A percentile compares a stretch with the other conserved stretches of the same genome.
Conservation (phyloP, 1,140 invertebrate species). For the Papilio polyxenes region DNA sequence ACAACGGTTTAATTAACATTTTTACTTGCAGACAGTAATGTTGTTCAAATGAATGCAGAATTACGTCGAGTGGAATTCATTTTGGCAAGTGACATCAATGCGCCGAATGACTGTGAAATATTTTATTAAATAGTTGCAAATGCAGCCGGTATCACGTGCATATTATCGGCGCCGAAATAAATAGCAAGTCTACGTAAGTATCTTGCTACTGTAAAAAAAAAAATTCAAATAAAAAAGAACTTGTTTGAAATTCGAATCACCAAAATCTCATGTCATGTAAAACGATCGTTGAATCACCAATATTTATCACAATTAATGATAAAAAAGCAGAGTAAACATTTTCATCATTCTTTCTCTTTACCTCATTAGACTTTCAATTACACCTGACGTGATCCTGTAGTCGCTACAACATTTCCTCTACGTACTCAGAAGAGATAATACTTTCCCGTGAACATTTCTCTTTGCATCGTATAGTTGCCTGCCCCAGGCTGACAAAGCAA, state of each 20-base stretch:
- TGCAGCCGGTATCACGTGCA: constrained; percentile 43
- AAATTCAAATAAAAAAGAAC: not conserved
- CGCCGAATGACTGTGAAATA: constrained; percentile 5
- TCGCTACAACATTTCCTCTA: constrained; percentile 30
- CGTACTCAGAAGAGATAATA: constrained; percentile 38
- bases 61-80: constrained; percentile 4
- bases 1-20: constrained; percentile 44
- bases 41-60: not conserved
- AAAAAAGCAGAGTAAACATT: too few species aligned
- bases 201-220: constrained; percentile 25
- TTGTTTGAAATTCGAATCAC: too few species aligned
- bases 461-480: constrained; percentile 51
- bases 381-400: constrained; percentile 1
- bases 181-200: constrained; percentile 42
- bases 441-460: constrained; percentile 44
- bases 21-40: constrained; percentile 12
- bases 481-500: constrained; percentile 57
- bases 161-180: constrained; percentile 47
- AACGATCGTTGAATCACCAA: too few species aligned
- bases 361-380: constrained; percentile 30
- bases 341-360: not conserved
- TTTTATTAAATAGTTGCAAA: constrained; percentile 29
- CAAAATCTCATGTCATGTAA: too few species aligned
- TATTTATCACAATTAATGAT: too few species aligned
- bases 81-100: constrained; percentile 10